Evolutionary conservation across 2,888 invertebrate genomes (phyloP).

Genomic region (Diploptera punctata): DNA sequence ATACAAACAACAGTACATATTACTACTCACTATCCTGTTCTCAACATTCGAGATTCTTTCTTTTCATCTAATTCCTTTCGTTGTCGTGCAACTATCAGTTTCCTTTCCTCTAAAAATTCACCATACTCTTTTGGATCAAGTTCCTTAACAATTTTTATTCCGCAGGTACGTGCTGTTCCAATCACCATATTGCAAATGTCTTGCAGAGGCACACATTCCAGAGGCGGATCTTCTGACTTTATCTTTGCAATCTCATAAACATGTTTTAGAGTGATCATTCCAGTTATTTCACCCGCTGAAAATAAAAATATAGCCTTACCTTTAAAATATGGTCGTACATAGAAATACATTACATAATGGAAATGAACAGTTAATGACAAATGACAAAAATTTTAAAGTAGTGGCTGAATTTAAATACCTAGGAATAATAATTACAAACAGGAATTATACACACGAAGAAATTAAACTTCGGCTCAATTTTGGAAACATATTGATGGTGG

Average conservation of each 20-base stretch:
- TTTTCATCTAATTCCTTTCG: constrained; percentile 79
- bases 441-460: too few relatives aligned
- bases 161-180: constrained; percentile 78
- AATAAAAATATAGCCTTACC: too few relatives aligned
- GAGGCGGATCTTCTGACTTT: constrained; percentile 86
- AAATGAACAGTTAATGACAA: too few relatives aligned
- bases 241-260: constrained; percentile 97
- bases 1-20: too few relatives aligned
- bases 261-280: constrained; percentile 93
- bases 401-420: too few relatives aligned
- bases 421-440: too few relatives aligned
- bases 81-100: constrained; percentile 72
- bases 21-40: constrained; percentile 69
- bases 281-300: constrained; percentile 81
- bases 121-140: constrained; percentile 82
- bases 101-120: constrained; percentile 80
- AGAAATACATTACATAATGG: too few relatives aligned
- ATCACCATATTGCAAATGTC: constrained; percentile 82
- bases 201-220: constrained; percentile 67
- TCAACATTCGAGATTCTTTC: constrained; percentile 89
- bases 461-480: too few relatives aligned
- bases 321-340: too few relatives aligned
- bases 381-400: too few relatives aligned
- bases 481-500: too few relatives aligned
- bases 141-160: constrained; percentile 82